Conservation (phyloP, 1,140 invertebrate genomes). For the Bombus affinis region DNA sequence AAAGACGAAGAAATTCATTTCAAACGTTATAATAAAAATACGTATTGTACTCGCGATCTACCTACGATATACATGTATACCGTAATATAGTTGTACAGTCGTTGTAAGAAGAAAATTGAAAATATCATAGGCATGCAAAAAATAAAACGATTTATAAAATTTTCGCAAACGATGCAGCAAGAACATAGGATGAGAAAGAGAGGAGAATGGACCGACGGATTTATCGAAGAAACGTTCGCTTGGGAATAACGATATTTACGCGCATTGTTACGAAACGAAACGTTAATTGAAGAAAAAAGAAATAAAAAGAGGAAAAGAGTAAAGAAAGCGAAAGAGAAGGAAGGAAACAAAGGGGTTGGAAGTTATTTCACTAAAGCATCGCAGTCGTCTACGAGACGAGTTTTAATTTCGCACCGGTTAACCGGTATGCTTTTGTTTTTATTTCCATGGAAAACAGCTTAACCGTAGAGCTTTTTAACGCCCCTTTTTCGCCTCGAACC, state of each 20-base stretch:
- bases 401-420: constrained; percentile 40
- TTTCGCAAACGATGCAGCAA: neutral
- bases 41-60: too few relatives aligned
- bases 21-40: too few relatives aligned
- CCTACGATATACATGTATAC: too few relatives aligned
- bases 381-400: constrained; percentile 26
- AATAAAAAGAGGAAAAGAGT: neutral
- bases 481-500: too few relatives aligned
- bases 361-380: constrained; percentile 34
- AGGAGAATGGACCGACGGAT: neutral
- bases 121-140: neutral
- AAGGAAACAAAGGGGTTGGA: neutral
- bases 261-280: neutral
- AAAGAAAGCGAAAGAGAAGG: neutral
- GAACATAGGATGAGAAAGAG: neutral
- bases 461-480: constrained; percentile 17
- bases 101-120: too few relatives aligned
- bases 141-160: neutral
- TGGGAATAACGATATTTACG: constrained; percentile 5
- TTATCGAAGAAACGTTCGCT: neutral
- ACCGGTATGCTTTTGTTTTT: neutral
- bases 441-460: constrained; percentile 32
- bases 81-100: too few relatives aligned
- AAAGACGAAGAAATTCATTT: too few relatives aligned
- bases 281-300: neutral